Evolutionary conservation across 2,888 invertebrate species (phyloP).

Genomic region (Salpingus planirostris): DNA sequence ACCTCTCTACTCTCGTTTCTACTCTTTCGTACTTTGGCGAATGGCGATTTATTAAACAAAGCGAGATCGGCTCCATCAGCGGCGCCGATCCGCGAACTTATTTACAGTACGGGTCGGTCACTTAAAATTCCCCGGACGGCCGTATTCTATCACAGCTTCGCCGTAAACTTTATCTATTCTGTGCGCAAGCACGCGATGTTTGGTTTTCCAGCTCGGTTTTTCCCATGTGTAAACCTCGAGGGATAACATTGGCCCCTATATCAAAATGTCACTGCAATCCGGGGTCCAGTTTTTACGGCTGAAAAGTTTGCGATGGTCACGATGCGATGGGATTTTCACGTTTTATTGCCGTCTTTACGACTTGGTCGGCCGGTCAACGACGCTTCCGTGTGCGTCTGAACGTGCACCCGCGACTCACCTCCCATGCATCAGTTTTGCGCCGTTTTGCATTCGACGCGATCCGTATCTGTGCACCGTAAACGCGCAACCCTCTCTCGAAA

Average conservation of each 20-base stretch:
- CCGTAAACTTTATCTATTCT: conserved; percentile 30
- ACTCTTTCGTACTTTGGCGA: neutral
- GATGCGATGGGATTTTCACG: conserved; percentile 27
- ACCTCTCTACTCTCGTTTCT: neutral
- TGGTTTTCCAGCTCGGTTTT: conserved; percentile 26
- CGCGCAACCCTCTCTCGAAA: no score
- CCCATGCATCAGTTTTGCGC: no score
- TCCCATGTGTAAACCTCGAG: conserved; percentile 24
- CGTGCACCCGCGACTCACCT: no score
- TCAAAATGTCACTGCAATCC: conserved; percentile 32
- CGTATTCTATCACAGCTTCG: conserved; percentile 30
- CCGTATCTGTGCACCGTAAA: no score
- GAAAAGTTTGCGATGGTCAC: conserved; percentile 26
- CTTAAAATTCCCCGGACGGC: conserved; percentile 31
- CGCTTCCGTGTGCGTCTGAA: no score
- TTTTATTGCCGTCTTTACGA: conserved; percentile 30
- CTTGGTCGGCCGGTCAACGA: no score
- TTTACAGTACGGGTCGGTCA: conserved; percentile 22
- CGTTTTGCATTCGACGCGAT: no score
- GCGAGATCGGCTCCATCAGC: conserved; percentile 3
- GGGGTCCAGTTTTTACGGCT: conserved; percentile 26
- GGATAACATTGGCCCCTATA: conserved; percentile 24
- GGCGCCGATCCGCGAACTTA: conserved; percentile 8
- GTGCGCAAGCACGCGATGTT: conserved; percentile 23
- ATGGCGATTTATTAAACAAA: conserved; percentile 1